Conservation (phyloP, 2,113 vertebrate species). For the Nestor notabilis region DNA sequence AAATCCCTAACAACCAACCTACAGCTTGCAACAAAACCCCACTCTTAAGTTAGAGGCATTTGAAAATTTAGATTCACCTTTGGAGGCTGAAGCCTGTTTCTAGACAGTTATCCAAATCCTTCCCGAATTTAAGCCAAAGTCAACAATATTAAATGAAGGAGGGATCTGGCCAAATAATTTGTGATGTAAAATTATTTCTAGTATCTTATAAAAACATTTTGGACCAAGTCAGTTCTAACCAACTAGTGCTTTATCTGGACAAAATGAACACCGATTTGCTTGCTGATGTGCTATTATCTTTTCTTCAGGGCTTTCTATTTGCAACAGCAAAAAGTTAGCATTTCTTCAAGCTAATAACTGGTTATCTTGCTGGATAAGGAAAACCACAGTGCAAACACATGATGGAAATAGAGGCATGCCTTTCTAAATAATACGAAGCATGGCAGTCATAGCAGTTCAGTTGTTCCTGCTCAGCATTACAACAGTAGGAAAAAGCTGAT, state of each 20-base stretch:
- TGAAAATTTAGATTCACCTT: background rate
- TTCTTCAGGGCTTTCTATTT: background rate
- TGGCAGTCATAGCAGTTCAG: background rate
- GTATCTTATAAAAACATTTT: background rate
- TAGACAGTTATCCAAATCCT: background rate
- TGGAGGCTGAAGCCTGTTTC: background rate
- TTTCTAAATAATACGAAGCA: background rate
- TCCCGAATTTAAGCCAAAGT: background rate
- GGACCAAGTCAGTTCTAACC: accelerated
- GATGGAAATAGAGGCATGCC: background rate
- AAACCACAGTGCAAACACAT: background rate
- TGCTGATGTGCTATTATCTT: background rate
- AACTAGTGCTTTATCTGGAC: background rate
- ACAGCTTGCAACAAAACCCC: background rate
- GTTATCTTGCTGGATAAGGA: background rate
- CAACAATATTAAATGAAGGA: background rate
- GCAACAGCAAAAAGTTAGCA: background rate
- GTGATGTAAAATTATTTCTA: background rate
- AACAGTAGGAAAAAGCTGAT: slow-evolving; percentile 36
- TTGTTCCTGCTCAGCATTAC: background rate
- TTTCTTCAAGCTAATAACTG: background rate
- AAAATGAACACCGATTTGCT: background rate
- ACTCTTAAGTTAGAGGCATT: background rate
- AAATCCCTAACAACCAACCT: no score
- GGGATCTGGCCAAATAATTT: background rate